phyloP scores from a whole-genome alignment of 2,888 invertebrate genomes.

The Cacoxenus indagator region DNA sequence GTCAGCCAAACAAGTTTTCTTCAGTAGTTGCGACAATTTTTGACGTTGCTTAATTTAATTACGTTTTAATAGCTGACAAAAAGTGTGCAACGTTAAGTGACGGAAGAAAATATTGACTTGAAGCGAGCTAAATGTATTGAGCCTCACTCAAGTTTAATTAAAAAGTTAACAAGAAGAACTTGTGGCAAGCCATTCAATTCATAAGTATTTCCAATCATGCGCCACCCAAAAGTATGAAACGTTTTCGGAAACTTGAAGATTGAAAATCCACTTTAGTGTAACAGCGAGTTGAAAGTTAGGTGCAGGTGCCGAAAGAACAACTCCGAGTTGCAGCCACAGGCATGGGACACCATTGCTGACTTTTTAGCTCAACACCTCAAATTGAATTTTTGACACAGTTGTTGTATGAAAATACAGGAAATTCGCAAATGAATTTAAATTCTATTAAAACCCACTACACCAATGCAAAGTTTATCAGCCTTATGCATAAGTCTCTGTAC shows the following conservation, averaged over 20 bases:
- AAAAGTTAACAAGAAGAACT: neutral
- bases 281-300: neutral
- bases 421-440: conserved; percentile 6
- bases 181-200: no score
- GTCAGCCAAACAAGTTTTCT: neutral
- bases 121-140: no score
- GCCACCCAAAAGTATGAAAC: neutral
- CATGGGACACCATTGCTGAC: conserved; percentile 4
- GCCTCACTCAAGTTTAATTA: conserved; percentile 2
- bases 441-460: neutral
- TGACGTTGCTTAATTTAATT: conserved; percentile 2
- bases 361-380: conserved; percentile 6
- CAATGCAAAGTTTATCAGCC: no score
- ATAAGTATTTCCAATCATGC: neutral
- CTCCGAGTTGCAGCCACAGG: neutral
- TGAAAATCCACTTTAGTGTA: neutral
- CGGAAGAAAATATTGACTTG: neutral
- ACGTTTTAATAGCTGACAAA: neutral
- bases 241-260: neutral
- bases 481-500: no score
- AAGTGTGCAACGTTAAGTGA: neutral
- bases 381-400: conserved; percentile 10
- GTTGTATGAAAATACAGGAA: neutral
- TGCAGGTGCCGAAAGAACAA: neutral
- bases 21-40: neutral